Evolutionary conservation across 2,888 invertebrate genomes (phyloP).

Genomic region (Suillia variegata): DNA sequence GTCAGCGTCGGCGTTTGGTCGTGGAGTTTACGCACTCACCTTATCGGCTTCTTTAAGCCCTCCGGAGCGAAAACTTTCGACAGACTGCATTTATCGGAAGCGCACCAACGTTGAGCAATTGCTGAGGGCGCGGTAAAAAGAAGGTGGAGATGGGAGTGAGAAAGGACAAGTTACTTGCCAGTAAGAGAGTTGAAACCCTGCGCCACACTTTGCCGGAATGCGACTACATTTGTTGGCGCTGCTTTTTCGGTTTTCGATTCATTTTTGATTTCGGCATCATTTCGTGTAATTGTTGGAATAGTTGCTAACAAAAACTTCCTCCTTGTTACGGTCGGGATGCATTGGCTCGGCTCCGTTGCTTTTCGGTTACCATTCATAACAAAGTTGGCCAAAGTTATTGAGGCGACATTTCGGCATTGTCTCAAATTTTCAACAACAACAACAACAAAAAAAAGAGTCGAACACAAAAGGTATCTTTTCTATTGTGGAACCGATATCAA

Average conservation of each 20-base stretch:
- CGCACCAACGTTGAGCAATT: neutral
- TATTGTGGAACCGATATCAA: too few relatives aligned
- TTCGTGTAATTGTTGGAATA: conserved; percentile 46
- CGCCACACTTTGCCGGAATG: conserved; percentile 1
- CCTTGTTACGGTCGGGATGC: neutral
- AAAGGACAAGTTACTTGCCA: too few relatives aligned
- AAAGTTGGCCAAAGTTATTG: neutral
- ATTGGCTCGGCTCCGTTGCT: too few relatives aligned
- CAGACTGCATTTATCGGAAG: conserved; percentile 15
- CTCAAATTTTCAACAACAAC: neutral
- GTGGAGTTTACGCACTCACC: conserved; percentile 1
- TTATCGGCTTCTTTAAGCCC: conserved; percentile 16
- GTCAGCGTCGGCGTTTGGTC: neutral
- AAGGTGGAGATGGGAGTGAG: neutral
- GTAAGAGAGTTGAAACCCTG: neutral
- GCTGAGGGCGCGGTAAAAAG: neutral
- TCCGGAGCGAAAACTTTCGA: neutral
- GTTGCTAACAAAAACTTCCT: conserved; percentile 29
- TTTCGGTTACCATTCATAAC: neutral
- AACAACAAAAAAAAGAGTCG: too few relatives aligned
- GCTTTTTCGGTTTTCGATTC: too few relatives aligned
- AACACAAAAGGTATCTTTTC: too few relatives aligned
- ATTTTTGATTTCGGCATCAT: conserved; percentile 36
- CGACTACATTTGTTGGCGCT: neutral
- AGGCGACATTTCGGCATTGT: neutral